Conservation (phyloP, 2,888 invertebrate species). For the Muschampia plurimacula region DNA sequence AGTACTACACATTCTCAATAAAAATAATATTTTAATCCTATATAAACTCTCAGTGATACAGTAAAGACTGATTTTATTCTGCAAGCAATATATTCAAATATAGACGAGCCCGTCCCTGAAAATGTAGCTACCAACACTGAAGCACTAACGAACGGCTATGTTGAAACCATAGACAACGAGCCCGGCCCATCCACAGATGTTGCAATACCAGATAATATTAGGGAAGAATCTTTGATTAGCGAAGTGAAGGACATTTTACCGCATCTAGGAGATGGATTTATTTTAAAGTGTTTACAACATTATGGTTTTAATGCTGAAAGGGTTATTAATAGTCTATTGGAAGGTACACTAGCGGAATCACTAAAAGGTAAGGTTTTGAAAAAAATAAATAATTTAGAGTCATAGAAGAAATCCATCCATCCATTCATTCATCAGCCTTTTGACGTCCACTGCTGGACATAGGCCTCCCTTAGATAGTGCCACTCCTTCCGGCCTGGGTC, state of each 20-base stretch:
- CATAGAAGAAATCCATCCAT: too few species aligned
- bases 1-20: background rate
- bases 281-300: slow-evolving; percentile 90
- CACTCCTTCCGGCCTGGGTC: too few species aligned
- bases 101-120: slow-evolving; percentile 71
- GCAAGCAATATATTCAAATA: slow-evolving; percentile 79
- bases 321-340: slow-evolving; percentile 94
- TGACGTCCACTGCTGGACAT: too few species aligned
- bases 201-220: slow-evolving; percentile 74
- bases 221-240: slow-evolving; percentile 83
- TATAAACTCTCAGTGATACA: slow-evolving; percentile 69
- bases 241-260: slow-evolving; percentile 92
- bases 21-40: slow-evolving; percentile 20
- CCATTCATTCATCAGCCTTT: too few species aligned
- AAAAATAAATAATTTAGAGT: background rate
- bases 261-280: slow-evolving; percentile 91
- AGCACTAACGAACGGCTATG: slow-evolving; percentile 45
- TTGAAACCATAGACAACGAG: slow-evolving; percentile 51
- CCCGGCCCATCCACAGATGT: slow-evolving; percentile 55
- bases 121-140: slow-evolving; percentile 38
- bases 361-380: slow-evolving; percentile 63
- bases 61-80: slow-evolving; percentile 84
- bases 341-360: slow-evolving; percentile 85
- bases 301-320: slow-evolving; percentile 91
- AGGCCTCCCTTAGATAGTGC: too few species aligned